phyloP scores from a whole-genome alignment of 2,888 invertebrate genomes.

The Xanthia togata region DNA sequence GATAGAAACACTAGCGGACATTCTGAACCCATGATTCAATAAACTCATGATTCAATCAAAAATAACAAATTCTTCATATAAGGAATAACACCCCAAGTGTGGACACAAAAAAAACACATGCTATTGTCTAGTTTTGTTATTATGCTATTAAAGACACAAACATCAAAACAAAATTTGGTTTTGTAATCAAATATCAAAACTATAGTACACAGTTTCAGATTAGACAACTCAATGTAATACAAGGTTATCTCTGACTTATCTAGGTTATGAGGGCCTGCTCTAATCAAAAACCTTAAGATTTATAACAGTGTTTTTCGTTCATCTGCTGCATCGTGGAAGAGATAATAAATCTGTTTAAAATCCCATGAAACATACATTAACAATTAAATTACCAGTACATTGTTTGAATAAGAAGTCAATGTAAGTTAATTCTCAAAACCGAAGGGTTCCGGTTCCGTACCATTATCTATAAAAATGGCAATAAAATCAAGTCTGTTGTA shows the following conservation, averaged over 20 bases:
- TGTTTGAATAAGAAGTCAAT: background rate
- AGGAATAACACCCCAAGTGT: background rate
- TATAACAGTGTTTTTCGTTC: constrained; percentile 11
- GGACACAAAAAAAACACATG: constrained; percentile 22
- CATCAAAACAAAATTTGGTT: no score
- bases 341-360: background rate
- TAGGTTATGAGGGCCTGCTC: constrained; percentile 24
- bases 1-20: background rate
- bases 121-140: background rate
- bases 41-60: no score
- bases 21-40: constrained; percentile 26
- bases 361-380: background rate
- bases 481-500: no score
- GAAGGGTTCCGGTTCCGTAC: no score
- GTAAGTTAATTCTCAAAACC: background rate
- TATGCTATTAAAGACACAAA: background rate
- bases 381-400: no score
- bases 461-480: no score
- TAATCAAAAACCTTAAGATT: constrained; percentile 24
- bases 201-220: constrained; percentile 15
- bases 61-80: background rate
- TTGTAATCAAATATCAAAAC: constrained; percentile 1
- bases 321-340: background rate
- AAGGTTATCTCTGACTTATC: constrained; percentile 31
- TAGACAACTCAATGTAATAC: constrained; percentile 2